Evolutionary conservation across 1,140 invertebrate genomes (phyloP), one percentile per base, ranked within the genome.

Genomic region (Drosophila bocki): DNA sequence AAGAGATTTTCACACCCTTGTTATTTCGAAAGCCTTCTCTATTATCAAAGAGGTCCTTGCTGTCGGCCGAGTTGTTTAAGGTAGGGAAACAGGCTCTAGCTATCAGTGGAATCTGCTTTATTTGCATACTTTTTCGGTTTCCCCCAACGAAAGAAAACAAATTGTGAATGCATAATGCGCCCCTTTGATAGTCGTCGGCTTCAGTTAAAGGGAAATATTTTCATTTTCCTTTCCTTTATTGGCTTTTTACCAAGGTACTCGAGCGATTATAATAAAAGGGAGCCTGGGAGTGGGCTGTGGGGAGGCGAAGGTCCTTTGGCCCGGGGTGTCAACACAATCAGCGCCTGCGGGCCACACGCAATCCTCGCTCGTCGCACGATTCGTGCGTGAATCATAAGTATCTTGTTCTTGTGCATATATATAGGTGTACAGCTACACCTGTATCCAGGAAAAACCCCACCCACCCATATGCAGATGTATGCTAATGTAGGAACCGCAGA

Each of bases 141-240:
- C 19, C 17, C 12, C 12, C 22, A 29, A n/a, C 9, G 32, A 29
- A 9, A 22, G 32, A 15, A 68, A 54, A 19, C 48, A 71, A 71
- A 71, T 69, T 70, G 67, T 68, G 67, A 72, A 71, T 72, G 69
- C 65, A 72, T 71, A 71, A 71, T 71, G 69, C 45, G 33, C 22
- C 44, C 42, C 35, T 69, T 69, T 69, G 65, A 68, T 33, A 50
- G 45, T 15, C 45, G 7, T 15, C 45, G 7, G 54, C n/a, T 32
- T 12, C 53, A 44, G 65, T 50, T 44, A 69, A 71, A 48, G 68
- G 68, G 26, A 69, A 48, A 48, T 58, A 70, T 69, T 70, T 69
- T 71, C 68, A 69, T 69, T 58, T 70, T 58, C 8, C 64, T 33
- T 42, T 6, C 29, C 64, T 58, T 71, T 69, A 71, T 71, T 71